Conservation (phyloP, 1,140 invertebrate genomes). For the Phymastichus coffea region DNA sequence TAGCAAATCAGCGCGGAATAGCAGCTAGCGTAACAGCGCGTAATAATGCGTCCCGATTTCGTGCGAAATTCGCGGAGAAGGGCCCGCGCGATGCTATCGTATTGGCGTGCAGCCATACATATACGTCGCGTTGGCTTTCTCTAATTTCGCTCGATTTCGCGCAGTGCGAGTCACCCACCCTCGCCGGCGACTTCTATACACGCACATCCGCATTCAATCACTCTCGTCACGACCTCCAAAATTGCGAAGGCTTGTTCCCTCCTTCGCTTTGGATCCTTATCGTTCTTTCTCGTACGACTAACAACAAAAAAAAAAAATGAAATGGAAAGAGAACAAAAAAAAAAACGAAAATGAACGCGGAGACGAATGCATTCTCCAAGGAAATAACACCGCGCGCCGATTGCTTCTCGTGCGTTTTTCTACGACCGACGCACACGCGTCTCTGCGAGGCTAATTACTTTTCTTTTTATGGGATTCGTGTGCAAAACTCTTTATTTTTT, state of each 20-base stretch:
- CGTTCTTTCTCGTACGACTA: background rate
- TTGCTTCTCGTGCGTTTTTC: background rate
- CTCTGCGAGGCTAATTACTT: constrained; percentile 6
- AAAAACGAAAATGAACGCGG: background rate
- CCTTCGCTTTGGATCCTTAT: constrained; percentile 18
- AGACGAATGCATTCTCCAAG: background rate
- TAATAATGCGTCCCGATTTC: constrained; percentile 34
- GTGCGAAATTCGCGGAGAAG: constrained; percentile 41
- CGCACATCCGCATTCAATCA: constrained; percentile 45
- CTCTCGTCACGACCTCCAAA: constrained; percentile 7
- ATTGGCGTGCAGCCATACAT: constrained; percentile 9
- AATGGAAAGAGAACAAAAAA: too few species aligned
- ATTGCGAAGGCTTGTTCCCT: constrained; percentile 1
- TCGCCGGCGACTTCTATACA: constrained; percentile 21
- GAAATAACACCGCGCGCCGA: constrained; percentile 1
- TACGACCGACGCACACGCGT: background rate
- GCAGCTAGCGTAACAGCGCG: background rate
- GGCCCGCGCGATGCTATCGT: constrained; percentile 40
- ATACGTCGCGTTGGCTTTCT: too few species aligned
- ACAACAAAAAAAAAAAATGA: background rate
- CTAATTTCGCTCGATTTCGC: constrained; percentile 39
- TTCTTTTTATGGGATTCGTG: background rate
- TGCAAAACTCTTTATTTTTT: too few species aligned
- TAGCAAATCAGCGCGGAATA: background rate
- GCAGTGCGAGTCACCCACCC: too few species aligned